A percentile compares a stretch with the other conserved stretches of the same genome.
These are phyloP conservation scores for Auanema sp. DNA, from an alignment of 2,888 invertebrate species.

Conservation along the genomic window DNA sequence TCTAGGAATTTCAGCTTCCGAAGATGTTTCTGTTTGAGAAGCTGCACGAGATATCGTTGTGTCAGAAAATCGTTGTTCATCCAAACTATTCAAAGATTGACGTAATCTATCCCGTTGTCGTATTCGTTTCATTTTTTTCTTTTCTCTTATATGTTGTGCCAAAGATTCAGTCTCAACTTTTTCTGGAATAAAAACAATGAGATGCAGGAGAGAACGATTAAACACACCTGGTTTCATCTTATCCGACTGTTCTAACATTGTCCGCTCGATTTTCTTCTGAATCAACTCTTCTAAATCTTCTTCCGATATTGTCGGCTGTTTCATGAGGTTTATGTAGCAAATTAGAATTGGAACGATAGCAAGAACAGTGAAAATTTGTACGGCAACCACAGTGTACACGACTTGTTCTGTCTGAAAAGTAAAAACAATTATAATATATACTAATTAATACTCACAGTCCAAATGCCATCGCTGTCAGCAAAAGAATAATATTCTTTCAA, in stretches of 20 bases:
- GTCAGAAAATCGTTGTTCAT: conserved; percentile 11
- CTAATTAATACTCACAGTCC: background rate
- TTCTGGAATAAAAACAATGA: too few relatives aligned
- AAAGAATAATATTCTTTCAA: conserved; percentile 5
- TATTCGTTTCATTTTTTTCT: conserved; percentile 12
- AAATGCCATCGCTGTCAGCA: background rate
- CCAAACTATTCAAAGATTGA: background rate
- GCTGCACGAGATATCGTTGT: conserved; percentile 17
- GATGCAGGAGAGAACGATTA: too few relatives aligned
- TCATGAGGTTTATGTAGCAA: background rate
- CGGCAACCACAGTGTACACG: background rate
- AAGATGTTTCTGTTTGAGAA: conserved; percentile 16
- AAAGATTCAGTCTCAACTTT: too few relatives aligned
- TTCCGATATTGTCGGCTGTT: background rate
- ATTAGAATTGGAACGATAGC: background rate
- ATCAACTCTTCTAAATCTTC: conserved; percentile 8
- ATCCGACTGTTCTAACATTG: too few relatives aligned
- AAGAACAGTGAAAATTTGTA: conserved; percentile 9
- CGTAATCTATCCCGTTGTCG: conserved; percentile 11
- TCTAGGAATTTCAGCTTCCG: conserved; percentile 16
- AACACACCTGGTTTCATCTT: too few relatives aligned
- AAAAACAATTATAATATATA: background rate
- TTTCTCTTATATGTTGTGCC: background rate
- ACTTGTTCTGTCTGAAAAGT: conserved; percentile 9
- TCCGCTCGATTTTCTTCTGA: conserved; percentile 6